phyloP scores from a whole-genome alignment of 2,113 vertebrate species.

The Bufo bufo region DNA sequence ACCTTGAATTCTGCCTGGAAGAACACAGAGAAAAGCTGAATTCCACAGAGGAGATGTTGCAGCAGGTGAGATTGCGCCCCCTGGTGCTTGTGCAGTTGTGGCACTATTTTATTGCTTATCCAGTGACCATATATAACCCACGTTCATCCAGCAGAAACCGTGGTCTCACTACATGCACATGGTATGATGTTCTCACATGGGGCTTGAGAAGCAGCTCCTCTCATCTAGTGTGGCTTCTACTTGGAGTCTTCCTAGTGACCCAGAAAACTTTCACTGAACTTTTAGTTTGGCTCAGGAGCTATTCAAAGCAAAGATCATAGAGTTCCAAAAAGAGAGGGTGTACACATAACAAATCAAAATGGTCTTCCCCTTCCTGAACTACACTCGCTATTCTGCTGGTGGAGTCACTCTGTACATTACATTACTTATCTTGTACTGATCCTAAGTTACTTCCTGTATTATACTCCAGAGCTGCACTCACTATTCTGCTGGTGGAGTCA shows the following conservation, averaged over 20 bases:
- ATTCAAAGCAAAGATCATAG: neutral
- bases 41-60: constrained; percentile 93
- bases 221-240: neutral
- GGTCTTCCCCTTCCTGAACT: too few relatives aligned
- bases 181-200: neutral
- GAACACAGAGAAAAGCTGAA: constrained; percentile 96
- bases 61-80: constrained; percentile 79
- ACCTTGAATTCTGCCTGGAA: constrained; percentile 92
- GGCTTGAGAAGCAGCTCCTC: neutral
- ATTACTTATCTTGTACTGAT: too few relatives aligned
- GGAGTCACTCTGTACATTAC: too few relatives aligned
- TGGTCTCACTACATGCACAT: neutral
- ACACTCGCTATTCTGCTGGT: too few relatives aligned
- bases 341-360: too few relatives aligned
- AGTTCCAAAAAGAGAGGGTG: neutral
- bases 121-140: neutral
- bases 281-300: neutral
- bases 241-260: neutral
- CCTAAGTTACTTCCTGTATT: neutral
- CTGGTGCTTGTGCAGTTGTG: neutral
- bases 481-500: neutral
- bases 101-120: neutral
- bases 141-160: neutral
- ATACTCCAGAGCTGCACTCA: constrained; percentile 3
- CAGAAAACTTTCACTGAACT: constrained; percentile 38